A percentile compares a stretch with the other conserved stretches of the same genome.
These are phyloP conservation scores for Aethes cnicana DNA, from an alignment of 2,888 invertebrate genomes.

Conservation along the genomic window DNA sequence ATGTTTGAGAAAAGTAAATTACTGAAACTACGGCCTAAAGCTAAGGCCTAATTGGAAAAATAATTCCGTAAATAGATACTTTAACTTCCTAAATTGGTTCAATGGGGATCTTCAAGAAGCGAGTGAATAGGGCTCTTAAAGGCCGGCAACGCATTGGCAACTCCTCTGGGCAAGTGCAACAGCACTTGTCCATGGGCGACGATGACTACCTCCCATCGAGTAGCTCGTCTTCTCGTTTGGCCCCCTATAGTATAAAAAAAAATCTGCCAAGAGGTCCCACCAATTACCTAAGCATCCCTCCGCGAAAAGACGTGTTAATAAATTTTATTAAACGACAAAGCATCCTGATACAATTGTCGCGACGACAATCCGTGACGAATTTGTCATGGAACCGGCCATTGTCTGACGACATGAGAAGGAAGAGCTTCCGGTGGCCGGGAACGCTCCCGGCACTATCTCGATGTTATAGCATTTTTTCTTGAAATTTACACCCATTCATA, in stretches of 20 bases:
- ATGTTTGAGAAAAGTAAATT: too few species aligned
- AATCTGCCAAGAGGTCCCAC: neutral
- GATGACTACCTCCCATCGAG: too few species aligned
- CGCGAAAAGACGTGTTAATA: slow-evolving; percentile 57
- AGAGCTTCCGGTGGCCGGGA: slow-evolving; percentile 70
- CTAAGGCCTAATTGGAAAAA: too few species aligned
- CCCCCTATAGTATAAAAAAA: neutral
- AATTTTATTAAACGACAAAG: slow-evolving; percentile 76
- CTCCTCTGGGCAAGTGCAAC: too few species aligned
- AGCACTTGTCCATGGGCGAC: too few species aligned
- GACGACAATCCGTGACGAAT: slow-evolving; percentile 73
- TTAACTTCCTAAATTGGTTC: too few species aligned
- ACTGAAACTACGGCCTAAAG: too few species aligned
- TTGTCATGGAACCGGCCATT: slow-evolving; percentile 75
- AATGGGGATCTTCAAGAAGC: too few species aligned
- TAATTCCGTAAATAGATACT: too few species aligned
- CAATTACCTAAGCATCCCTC: slow-evolving; percentile 17
- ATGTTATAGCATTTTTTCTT: slow-evolving; percentile 59
- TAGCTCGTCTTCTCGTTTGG: too few species aligned
- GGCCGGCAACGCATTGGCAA: too few species aligned
- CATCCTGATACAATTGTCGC: slow-evolving; percentile 57
- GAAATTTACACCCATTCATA: slow-evolving; percentile 50
- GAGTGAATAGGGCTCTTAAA: too few species aligned
- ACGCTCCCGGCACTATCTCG: slow-evolving; percentile 71
- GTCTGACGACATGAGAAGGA: slow-evolving; percentile 74